phyloP scores from a whole-genome alignment of 1,140 invertebrate species.

The Drosophila sp. region DNA sequence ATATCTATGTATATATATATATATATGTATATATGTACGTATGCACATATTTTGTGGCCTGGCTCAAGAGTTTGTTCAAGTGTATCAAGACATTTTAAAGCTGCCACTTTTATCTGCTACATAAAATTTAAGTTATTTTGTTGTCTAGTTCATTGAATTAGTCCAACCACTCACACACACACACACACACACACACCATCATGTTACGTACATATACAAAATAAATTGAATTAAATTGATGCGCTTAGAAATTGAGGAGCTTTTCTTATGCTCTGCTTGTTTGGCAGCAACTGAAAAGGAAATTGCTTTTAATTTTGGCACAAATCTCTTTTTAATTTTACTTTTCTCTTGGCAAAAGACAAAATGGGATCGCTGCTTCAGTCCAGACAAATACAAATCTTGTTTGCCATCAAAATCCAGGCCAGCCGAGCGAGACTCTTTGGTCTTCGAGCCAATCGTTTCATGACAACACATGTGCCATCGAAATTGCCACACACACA shows the following conservation, averaged over 20 bases:
- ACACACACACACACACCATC: conserved; percentile 8
- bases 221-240: conserved; percentile 81
- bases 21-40: background rate
- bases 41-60: conserved; percentile 16
- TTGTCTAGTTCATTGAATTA: conserved; percentile 80
- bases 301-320: conserved; percentile 79
- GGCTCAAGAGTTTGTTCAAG: conserved; percentile 18
- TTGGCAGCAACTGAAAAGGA: conserved; percentile 45
- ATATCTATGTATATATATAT: background rate
- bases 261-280: conserved; percentile 24
- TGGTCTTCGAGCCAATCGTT: conserved; percentile 39
- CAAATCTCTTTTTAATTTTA: conserved; percentile 79
- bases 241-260: conserved; percentile 51
- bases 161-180: conserved; percentile 16
- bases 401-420: conserved; percentile 32
- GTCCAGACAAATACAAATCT: conserved; percentile 32
- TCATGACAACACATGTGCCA: conserved; percentile 66
- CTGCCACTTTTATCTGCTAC: conserved; percentile 22
- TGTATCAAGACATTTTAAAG: conserved; percentile 54
- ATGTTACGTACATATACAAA: conserved; percentile 23
- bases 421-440: conserved; percentile 5
- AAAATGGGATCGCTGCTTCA: conserved; percentile 33
- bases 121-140: conserved; percentile 74
- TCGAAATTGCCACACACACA: conserved; percentile 43
- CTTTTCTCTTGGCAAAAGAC: conserved; percentile 26